phyloP scores from a whole-genome alignment of 2,888 invertebrate genomes.

The Muscina levida region DNA sequence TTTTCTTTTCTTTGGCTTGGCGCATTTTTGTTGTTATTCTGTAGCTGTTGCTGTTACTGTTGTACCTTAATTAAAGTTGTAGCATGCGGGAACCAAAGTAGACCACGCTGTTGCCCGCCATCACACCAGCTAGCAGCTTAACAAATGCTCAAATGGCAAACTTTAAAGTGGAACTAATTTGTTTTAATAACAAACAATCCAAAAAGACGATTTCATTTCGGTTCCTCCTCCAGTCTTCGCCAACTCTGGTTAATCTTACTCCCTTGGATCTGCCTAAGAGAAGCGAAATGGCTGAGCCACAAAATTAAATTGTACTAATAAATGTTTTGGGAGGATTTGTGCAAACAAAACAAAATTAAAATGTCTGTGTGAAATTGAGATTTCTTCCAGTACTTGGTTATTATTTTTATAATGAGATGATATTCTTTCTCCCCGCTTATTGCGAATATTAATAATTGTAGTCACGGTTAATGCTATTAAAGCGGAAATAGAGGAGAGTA shows the following conservation, averaged over 20 bases:
- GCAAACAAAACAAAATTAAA: conserved; percentile 37
- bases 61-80: conserved; percentile 46
- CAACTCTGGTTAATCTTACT: no score
- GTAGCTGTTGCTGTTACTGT: background rate
- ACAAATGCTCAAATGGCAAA: conserved; percentile 47
- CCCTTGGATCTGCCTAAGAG: background rate
- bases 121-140: conserved; percentile 4
- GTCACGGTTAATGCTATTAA: conserved; percentile 26
- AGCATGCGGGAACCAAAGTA: conserved; percentile 44
- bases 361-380: conserved; percentile 35
- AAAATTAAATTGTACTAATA: conserved; percentile 43
- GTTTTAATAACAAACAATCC: conserved; percentile 55
- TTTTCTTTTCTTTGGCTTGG: conserved; percentile 9
- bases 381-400: conserved; percentile 2
- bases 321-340: conserved; percentile 35
- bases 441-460: conserved; percentile 31
- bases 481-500: no score
- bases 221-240: background rate
- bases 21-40: background rate
- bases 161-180: conserved; percentile 56
- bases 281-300: background rate
- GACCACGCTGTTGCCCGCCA: background rate
- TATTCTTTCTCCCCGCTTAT: background rate
- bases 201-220: conserved; percentile 28
- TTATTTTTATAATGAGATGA: conserved; percentile 24